phyloP scores from a whole-genome alignment of 2,797 vertebrate species.

The Sebastes variabilis region DNA sequence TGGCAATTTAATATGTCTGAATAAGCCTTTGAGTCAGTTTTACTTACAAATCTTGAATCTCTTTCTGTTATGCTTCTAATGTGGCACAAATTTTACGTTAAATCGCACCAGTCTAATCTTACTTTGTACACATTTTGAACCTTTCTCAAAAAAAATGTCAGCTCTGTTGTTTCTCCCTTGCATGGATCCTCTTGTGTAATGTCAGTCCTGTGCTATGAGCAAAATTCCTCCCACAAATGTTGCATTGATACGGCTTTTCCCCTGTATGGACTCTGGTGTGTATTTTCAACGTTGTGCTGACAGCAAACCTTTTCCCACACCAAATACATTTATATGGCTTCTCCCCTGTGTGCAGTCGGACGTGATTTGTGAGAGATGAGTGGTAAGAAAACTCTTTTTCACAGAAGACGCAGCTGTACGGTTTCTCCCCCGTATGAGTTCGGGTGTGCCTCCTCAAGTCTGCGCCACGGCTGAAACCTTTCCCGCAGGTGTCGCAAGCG shows the following conservation, averaged over 20 bases:
- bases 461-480: not conserved
- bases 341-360: slow-evolving; percentile 16
- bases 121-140: not conserved
- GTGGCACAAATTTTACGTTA: not conserved
- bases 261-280: slow-evolving; percentile 30
- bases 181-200: slow-evolving; percentile 10
- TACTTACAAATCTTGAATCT: not conserved
- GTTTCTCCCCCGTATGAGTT: slow-evolving; percentile 25
- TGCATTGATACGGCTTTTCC: slow-evolving; percentile 32
- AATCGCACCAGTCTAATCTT: not conserved
- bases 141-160: not conserved
- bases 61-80: not conserved
- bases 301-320: slow-evolving; percentile 13
- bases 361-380: slow-evolving; percentile 5
- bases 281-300: slow-evolving; percentile 5
- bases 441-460: slow-evolving; percentile 23
- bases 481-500: slow-evolving; percentile 15
- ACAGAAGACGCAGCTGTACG: slow-evolving; percentile 5
- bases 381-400: slow-evolving; percentile 3
- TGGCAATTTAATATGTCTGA: not conserved
- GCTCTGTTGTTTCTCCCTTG: not conserved
- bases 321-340: slow-evolving; percentile 2
- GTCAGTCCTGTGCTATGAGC: slow-evolving; percentile 12
- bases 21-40: not conserved
- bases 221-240: slow-evolving; percentile 7